Base-by-base conservation (phyloP, 2,113 vertebrate genomes). In the Callionymus lyra region DNA sequence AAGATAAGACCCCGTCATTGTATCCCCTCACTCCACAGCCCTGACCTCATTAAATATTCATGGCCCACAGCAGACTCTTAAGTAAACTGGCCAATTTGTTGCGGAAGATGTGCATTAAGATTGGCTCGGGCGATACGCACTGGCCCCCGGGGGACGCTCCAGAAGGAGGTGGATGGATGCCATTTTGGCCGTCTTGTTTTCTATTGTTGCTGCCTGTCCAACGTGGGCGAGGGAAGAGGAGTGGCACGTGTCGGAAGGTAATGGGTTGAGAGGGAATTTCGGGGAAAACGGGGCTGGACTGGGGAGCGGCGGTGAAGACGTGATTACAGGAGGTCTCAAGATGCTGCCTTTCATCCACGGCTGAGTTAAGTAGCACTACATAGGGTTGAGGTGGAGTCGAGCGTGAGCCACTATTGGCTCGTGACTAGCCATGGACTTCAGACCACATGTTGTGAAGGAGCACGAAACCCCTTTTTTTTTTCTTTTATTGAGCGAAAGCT, bases 71-170 rank as follows among this genome's bases (percentile, higher is more conserved):
- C 73, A 67, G 70, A 75, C 81, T 82, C 81, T 80, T 78, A 81
- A 85, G 81, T 80, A 83, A 87, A 85, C 72, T 59, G 73, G 79
- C 80, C 81, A 85, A 84, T 86, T 85, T 84, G 82, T 84, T 79
- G 79, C 68, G 77, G 80, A 78, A 80, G 79, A 78, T 55, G 56
- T 61, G 69, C 74, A 65, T 83, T 82, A 77, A 82, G 84, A 84
- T 84, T 73, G 74, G 74, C 70, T 18, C 52, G 37, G 50, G 51
- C 49, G 83, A 84, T 83, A 77, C 1, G 61, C 13, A 44, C 43
- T 6, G 57, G 34, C 57, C 79, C 75, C 60, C 11, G 2, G 54
- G 61, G 65, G 70, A 56, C 13, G 9, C 45, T 17, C 53, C 37
- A 61, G 58, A 60, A 55, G 17, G 27, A 41, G 57, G 46, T 10